Evolutionary conservation across 1,140 invertebrate species (phyloP), one percentile per base, ranked within the genome.

Genomic region (Caerostris darwini): DNA sequence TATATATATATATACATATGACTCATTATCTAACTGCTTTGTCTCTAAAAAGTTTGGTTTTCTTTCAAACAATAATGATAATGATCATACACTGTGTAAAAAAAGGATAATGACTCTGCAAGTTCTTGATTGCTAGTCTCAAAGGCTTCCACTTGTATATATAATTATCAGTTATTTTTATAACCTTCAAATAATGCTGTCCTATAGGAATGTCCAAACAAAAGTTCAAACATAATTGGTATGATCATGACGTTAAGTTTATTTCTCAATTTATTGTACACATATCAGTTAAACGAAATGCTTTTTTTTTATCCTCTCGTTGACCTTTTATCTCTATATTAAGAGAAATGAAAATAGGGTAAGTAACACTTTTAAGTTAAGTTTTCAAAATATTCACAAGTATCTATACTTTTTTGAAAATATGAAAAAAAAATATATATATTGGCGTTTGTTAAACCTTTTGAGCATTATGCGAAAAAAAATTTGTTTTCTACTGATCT

Each of bases 21-120:
- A 34, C 34, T 34, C 34, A 34, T 34, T 34, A 34, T 34, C 34
- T 34, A 34, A 34, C 34, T 34, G 34, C 34, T 34, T 34, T 34
- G 34, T 34, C 34, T 34, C 34, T 34, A 34, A 34, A 34, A 34
- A 34, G 34, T 34, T 34, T 34, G 34, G 34, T 34, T 34, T 34
- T 34, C 34, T 34, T 34, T 34, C 34, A 34, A 34, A 34, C 34
- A 2, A 34, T 34, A 34, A 92, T 83, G 90, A 92, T 92, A 92
- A 92, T 92, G 90, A 92, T 92, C 85, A 92, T 85, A 77, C 67
- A 81, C 50, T 19, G 6, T 67, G 17, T 19, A 54, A 83, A 67
- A 91, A 82, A 59, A 34, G 59, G 61, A 67, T 85, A 92, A 92
- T 92, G 82, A 53, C 4, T 92, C n/a, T 64, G 53, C 64, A 17